These are phyloP conservation scores for Pollimyrus isidori DNA, from an alignment of 2,113 vertebrate species.

Conservation along the genomic window DNA sequence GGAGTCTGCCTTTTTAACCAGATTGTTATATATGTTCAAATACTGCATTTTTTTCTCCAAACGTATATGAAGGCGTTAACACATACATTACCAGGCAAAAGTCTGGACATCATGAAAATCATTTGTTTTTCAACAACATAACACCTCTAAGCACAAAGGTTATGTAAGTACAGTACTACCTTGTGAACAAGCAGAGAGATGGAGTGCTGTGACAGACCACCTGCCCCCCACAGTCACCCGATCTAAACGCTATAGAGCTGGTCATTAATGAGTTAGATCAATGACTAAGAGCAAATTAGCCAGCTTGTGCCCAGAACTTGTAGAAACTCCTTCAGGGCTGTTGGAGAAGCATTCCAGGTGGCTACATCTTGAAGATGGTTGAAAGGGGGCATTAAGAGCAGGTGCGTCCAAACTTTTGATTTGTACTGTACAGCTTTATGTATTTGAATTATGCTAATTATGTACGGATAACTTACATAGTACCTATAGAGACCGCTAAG, in stretches of 20 bases:
- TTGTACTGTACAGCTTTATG: not conserved
- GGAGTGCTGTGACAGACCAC: not conserved
- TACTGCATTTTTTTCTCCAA: conserved; percentile 17
- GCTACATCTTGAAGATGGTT: not conserved
- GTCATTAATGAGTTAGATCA: not conserved
- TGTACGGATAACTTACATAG: not conserved
- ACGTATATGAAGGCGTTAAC: not conserved
- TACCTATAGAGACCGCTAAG: not conserved
- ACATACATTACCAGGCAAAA: not conserved
- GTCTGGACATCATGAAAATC: not conserved
- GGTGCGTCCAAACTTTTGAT: not conserved
- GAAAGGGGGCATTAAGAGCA: not conserved
- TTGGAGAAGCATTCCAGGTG: not conserved
- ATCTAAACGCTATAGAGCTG: not conserved
- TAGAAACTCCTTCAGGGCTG: not conserved
- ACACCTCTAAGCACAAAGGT: not conserved
- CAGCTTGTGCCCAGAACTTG: not conserved
- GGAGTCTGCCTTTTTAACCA: conserved; percentile 55
- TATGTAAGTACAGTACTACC: not conserved
- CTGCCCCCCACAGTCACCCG: not conserved
- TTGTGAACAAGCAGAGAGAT: not conserved
- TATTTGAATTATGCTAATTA: not conserved
- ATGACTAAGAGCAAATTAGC: not conserved
- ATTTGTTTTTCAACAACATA: not conserved
- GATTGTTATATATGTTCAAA: conserved; percentile 59